These are phyloP conservation scores for Bilobella aurantiaca DNA, from an alignment of 1,140 invertebrate species.

Conservation along the genomic window DNA sequence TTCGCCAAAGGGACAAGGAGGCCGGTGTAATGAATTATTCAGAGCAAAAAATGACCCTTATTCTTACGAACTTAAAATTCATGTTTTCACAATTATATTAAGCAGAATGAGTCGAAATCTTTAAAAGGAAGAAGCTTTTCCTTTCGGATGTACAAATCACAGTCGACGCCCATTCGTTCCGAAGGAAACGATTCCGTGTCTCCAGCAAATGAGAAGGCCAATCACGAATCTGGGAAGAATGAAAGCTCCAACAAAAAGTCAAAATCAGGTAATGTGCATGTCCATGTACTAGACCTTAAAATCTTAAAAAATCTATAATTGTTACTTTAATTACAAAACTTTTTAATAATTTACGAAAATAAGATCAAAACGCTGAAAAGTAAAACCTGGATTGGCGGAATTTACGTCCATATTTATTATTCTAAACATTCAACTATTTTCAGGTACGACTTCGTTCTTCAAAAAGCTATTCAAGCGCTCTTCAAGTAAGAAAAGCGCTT, in stretches of 20 bases:
- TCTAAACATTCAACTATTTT: not conserved
- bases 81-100: not conserved
- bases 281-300: too few species aligned
- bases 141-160: constrained; percentile 23
- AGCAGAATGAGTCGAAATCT: constrained; percentile 1
- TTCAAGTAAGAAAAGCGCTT: not conserved
- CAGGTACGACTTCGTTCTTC: too few species aligned
- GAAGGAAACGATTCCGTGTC: not conserved
- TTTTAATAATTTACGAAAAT: too few species aligned
- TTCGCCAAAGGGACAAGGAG: constrained; percentile 17
- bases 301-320: too few species aligned
- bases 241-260: constrained; percentile 5
- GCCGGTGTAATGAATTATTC: not conserved
- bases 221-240: constrained; percentile 2
- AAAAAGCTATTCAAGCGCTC: constrained; percentile 4
- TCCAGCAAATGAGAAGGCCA: constrained; percentile 1
- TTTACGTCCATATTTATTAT: not conserved
- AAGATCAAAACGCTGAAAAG: too few species aligned
- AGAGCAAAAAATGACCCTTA: constrained; percentile 9
- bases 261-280: constrained; percentile 12
- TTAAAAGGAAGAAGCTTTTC: constrained; percentile 19
- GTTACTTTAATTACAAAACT: too few species aligned
- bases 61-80: not conserved
- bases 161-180: not conserved
- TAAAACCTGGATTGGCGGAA: too few species aligned